These are phyloP conservation scores for Pararge aegeria DNA, from an alignment of 1,140 invertebrate genomes.

Conservation along the genomic window DNA sequence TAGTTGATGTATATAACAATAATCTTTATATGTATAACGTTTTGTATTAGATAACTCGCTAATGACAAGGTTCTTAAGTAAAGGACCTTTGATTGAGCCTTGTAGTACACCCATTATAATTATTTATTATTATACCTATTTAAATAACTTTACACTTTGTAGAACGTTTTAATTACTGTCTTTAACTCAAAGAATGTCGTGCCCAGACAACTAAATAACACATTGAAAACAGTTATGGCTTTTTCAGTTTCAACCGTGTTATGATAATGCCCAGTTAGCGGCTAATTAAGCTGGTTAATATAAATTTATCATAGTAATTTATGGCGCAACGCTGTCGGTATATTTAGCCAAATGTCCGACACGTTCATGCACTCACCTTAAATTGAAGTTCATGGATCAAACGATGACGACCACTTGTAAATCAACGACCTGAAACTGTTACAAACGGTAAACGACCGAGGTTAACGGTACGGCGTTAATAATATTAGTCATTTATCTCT, in stretches of 20 bases:
- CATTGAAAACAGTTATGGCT: neutral
- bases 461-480: slow-evolving; percentile 21
- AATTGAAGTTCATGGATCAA: slow-evolving; percentile 45
- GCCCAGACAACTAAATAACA: neutral
- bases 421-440: slow-evolving; percentile 25
- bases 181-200: neutral
- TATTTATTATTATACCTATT: neutral
- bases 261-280: neutral
- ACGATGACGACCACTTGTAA: slow-evolving; percentile 25
- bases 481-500: slow-evolving; percentile 1
- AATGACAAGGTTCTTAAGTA: neutral
- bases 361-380: slow-evolving; percentile 18
- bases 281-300: neutral
- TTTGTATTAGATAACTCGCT: no score
- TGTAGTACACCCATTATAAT: neutral
- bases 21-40: no score
- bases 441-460: slow-evolving; percentile 39
- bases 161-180: neutral
- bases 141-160: neutral
- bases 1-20: neutral
- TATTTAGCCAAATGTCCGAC: neutral
- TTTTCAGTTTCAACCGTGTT: neutral
- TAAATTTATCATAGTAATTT: neutral
- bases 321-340: neutral
- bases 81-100: neutral